Conservation (phyloP, 2,888 invertebrate species). For the Ashinkailepas kermadecensis region DNA sequence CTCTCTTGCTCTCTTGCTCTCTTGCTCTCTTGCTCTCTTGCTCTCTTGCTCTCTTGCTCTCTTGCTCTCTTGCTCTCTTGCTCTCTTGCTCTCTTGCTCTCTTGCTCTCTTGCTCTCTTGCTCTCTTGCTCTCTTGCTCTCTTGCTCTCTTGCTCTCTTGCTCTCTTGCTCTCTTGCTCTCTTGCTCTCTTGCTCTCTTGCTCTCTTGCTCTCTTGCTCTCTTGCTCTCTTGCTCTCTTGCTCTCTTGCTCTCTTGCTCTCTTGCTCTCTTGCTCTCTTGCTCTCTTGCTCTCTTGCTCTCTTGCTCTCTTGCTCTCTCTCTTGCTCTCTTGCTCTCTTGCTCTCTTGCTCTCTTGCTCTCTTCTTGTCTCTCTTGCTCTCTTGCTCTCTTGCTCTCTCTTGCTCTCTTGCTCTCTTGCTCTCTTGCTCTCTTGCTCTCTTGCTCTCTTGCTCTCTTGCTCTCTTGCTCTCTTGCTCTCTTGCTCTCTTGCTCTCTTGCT, state of each 20-base stretch:
- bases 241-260: background rate
- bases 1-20: background rate
- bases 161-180: background rate
- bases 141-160: background rate
- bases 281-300: background rate
- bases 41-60: background rate
- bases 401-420: no score
- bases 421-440: background rate
- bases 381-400: background rate
- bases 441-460: background rate
- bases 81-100: background rate
- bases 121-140: background rate
- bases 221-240: background rate
- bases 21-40: background rate
- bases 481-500: background rate
- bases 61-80: background rate
- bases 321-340: background rate
- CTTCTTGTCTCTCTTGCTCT: background rate
- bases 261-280: background rate
- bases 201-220: constrained; percentile 2
- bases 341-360: constrained; percentile 4
- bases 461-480: background rate
- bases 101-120: background rate
- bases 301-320: no score
- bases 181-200: background rate